Percentiles rank a stretch among this genome's conserved stretches.
Evolutionary conservation across 2,113 vertebrate species (phyloP).

Genomic region (Semicossyphus pulcher): DNA sequence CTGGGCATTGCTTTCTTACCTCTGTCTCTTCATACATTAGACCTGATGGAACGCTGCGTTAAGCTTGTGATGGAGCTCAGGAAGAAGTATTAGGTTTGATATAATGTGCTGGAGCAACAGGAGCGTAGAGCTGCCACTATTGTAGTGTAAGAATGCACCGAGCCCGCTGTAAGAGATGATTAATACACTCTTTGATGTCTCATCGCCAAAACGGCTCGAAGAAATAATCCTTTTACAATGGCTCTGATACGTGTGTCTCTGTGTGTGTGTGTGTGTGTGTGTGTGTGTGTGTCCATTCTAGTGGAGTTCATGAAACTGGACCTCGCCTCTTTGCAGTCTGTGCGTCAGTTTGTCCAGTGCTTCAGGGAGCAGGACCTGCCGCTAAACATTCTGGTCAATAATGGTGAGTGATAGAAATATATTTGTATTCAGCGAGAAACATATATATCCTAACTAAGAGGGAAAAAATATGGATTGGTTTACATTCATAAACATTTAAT

Average conservation of each 20-base stretch:
- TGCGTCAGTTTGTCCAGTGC: slow-evolving; percentile 84
- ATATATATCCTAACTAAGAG: slow-evolving; percentile 9
- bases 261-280: slow-evolving; percentile 42
- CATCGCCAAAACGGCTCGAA: slow-evolving; percentile 42
- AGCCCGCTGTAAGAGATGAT: slow-evolving; percentile 57
- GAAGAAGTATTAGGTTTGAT: slow-evolving; percentile 49
- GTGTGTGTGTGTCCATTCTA: slow-evolving; percentile 63
- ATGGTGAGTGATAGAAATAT: slow-evolving; percentile 84
- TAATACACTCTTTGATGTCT: slow-evolving; percentile 75
- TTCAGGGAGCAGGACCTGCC: slow-evolving; percentile 85
- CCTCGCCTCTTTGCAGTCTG: slow-evolving; percentile 88
- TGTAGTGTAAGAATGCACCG: slow-evolving; percentile 23
- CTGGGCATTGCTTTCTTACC: slow-evolving; percentile 15
- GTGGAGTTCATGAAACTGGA: slow-evolving; percentile 91
- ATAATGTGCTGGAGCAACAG: slow-evolving; percentile 31
- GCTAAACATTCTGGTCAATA: slow-evolving; percentile 91
- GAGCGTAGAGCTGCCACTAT: slow-evolving; percentile 18
- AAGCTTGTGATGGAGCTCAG: slow-evolving; percentile 54
- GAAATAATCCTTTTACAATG: slow-evolving; percentile 73
- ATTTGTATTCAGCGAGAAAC: not conserved
- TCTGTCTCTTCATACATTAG: slow-evolving; percentile 45
- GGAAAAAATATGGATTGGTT: too few relatives aligned
- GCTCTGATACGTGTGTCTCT: slow-evolving; percentile 31
- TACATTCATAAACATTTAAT: too few relatives aligned
- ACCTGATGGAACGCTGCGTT: slow-evolving; percentile 31